Conservation (phyloP, 2,113 vertebrate genomes). For the Fulmarus glacialis region DNA sequence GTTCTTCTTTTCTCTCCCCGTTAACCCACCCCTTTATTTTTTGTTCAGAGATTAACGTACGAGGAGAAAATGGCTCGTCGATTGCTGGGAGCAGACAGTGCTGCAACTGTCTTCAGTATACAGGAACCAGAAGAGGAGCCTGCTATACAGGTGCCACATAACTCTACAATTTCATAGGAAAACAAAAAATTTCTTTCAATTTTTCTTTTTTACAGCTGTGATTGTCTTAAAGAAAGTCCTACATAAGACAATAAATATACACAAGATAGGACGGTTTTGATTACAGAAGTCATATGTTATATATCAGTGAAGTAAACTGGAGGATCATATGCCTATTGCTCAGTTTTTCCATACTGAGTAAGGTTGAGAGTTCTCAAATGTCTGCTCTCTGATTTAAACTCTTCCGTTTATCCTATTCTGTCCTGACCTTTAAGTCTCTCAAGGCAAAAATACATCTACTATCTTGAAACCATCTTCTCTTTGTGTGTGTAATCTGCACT, state of each 20-base stretch:
- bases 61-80: slow-evolving; percentile 99
- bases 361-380: neutral
- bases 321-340: neutral
- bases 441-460: neutral
- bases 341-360: slow-evolving; percentile 29
- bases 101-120: slow-evolving; percentile 89
- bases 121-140: slow-evolving; percentile 91
- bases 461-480: slow-evolving; percentile 5
- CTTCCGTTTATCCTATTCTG: neutral
- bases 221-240: neutral
- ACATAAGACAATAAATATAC: neutral
- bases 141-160: slow-evolving; percentile 81
- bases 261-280: neutral
- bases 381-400: slow-evolving; percentile 22
- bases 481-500: neutral
- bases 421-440: slow-evolving; percentile 17
- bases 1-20: neutral
- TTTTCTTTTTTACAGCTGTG: neutral
- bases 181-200: neutral
- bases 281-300: slow-evolving; percentile 1
- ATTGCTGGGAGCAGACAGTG: slow-evolving; percentile 93
- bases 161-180: neutral
- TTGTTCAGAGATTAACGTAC: slow-evolving; percentile 90
- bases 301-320: neutral
- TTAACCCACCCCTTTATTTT: neutral